Conservation (phyloP, 2,888 invertebrate genomes). For the Loripinus fragilis region DNA sequence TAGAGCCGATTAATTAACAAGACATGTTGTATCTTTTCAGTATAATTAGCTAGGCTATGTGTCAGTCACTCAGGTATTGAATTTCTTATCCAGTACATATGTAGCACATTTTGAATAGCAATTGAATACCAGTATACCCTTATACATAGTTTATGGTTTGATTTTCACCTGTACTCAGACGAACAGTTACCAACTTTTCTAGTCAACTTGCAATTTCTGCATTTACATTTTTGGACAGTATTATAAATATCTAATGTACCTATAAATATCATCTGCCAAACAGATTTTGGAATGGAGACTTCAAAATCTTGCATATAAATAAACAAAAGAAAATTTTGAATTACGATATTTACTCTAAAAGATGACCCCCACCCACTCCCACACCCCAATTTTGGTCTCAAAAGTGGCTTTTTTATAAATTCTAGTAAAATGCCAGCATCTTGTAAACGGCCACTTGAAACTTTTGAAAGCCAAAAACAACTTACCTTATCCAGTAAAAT, state of each 20-base stretch:
- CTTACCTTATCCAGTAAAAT: too few relatives aligned
- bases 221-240: constrained; percentile 54
- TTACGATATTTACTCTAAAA: too few relatives aligned
- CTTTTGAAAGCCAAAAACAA: too few relatives aligned
- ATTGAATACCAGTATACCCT: constrained; percentile 47
- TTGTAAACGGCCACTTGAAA: too few relatives aligned
- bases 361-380: too few relatives aligned
- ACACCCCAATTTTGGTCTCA: too few relatives aligned
- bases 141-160: constrained; percentile 61
- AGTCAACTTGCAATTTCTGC: constrained; percentile 52
- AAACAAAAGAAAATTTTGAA: too few relatives aligned
- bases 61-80: constrained; percentile 12
- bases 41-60: constrained; percentile 17
- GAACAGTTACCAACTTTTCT: constrained; percentile 41
- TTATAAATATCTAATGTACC: constrained; percentile 13
- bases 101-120: constrained; percentile 62
- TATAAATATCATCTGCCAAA: constrained; percentile 14
- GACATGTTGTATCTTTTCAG: not conserved
- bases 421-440: too few relatives aligned
- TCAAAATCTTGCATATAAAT: too few relatives aligned
- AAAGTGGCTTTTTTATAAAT: too few relatives aligned
- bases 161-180: constrained; percentile 63
- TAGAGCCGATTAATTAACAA: constrained; percentile 1
- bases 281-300: constrained; percentile 12
- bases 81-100: constrained; percentile 32